A percentile compares a stretch with the other conserved stretches of the same genome.
These are phyloP conservation scores for Callipepla squamata DNA, from an alignment of 2,113 vertebrate species.

Conservation along the genomic window DNA sequence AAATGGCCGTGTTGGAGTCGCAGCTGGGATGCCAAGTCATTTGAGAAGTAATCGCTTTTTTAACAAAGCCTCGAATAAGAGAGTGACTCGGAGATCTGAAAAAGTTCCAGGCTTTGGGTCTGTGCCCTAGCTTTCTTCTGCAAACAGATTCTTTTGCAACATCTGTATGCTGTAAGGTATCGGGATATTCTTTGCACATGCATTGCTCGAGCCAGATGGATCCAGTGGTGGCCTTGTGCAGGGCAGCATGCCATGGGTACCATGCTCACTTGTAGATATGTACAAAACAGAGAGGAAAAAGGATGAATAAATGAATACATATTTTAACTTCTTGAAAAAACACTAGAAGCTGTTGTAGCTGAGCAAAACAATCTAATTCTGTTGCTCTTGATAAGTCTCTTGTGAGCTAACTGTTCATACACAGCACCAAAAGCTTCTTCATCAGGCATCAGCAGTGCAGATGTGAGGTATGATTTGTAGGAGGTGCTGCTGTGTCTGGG, in stretches of 20 bases:
- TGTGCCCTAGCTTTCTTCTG: conserved; percentile 15
- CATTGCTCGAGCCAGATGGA: accelerated
- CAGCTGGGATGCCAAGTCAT: background rate
- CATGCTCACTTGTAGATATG: background rate
- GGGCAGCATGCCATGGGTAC: background rate
- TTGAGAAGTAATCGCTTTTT: background rate
- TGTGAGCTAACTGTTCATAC: background rate
- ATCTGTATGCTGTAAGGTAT: background rate
- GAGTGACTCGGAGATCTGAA: background rate
- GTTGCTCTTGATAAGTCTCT: background rate
- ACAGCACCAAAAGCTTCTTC: background rate
- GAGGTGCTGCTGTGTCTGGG: background rate
- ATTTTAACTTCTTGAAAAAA: background rate
- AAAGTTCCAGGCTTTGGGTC: conserved; percentile 26
- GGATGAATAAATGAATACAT: background rate
- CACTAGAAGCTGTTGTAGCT: background rate
- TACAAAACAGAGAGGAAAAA: background rate
- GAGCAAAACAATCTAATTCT: background rate
- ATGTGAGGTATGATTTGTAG: background rate
- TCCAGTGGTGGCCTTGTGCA: accelerated
- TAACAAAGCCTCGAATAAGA: background rate
- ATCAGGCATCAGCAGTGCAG: background rate
- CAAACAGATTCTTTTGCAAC: background rate
- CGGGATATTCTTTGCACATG: accelerated
- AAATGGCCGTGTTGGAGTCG: background rate